Base-by-base conservation (phyloP, 2,113 vertebrate genomes). In the Cyanoramphus novaezelandiae region DNA sequence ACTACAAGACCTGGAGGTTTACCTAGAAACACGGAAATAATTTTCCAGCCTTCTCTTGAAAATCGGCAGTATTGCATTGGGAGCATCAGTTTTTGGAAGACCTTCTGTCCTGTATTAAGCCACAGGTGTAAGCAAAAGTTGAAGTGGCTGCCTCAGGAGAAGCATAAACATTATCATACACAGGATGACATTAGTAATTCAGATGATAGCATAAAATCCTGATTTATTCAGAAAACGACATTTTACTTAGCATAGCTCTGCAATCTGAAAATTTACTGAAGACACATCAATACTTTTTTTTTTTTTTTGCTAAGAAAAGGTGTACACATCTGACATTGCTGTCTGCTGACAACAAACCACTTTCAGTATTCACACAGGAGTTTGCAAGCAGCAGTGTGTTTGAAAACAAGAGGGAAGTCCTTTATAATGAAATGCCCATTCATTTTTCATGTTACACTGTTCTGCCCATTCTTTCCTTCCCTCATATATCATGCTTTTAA, bases 171-270 rank as follows among this genome's bases (percentile, higher is more conserved):
- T 90, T 95, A 23, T 74, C 90, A 97, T 92, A 92, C 89, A 96
- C 71, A 70, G 67, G 90, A 96, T 96, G 85, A 69, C 94, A 96
- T 97, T 94, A 96, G 93, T 92, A 88, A 53, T 97, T 96, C 97
- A 96, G 94, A 95, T 82, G 90, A 94, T 44, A 94, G 93, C 90
- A 93, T 88, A 94, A 97, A 98, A 95, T 92, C 77, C 90, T 97
- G 97, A 98, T 98, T 98, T 98, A 98, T 98, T 98, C 97, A 97
- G 96, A 97, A 97, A 97, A 90, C 97, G 97, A 96, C 97, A 98
- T 98, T 98, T 98, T 97, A 97, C 97, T 98, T 97, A 97, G 93
- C 6, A 10, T 82, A 97, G 95, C 93, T 96, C 93, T 97, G 96
- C 96, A 98, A 98, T 96, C 95, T 97, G 95, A 96, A 94, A 94